Evolutionary conservation across 2,888 invertebrate genomes (phyloP), one percentile per base, ranked within the genome.

Genomic region (Eupithecia exiguata): DNA sequence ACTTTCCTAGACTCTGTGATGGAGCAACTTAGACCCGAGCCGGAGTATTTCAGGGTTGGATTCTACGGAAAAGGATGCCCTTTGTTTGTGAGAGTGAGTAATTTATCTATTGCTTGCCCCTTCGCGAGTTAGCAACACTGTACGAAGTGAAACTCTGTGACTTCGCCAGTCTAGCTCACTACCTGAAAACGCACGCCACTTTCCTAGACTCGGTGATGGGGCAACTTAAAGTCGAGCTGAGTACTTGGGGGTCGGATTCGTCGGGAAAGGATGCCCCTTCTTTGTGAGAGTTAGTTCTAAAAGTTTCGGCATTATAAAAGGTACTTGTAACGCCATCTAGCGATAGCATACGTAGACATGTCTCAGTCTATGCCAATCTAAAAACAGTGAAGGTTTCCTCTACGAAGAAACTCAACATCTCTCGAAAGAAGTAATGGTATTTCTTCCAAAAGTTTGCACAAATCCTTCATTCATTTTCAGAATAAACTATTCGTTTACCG

Each of bases 401-500:
- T 49, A 49, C 9, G 49, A 49, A 9, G 9, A 49, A n/a, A n/a
- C 6, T n/a, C 49, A 49, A n/a, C n/a, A 49, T 49, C 9, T 0
- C 46, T n/a, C n/a, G 49, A 49, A 49, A 25, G 14, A n/a, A n/a
- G n/a, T n/a, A 25, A 21, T 21, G 9, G 0, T 14, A 53, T 53
- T 10, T 21, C 21, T 9, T 9, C 10, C 5, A 25, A 21, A 36
- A n/a, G 30, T 18, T 10, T 36, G 7, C 4, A 62, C n/a, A 63
- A 63, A 63, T 18, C n/a, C 6, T 36, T 36, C 1, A 3, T 30
- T 12, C 9, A 9, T 78, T 88, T 90, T 49, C 88, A 98, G 98
- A 99, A 98, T 87, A 98, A 98, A 87, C 97, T 98, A 85, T 99
- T 99, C 89, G 97, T 99, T 6, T 99, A 99, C 91, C 97, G 99